Conservation (phyloP, 2,888 invertebrate species). For the Orthonevra nobilis region DNA sequence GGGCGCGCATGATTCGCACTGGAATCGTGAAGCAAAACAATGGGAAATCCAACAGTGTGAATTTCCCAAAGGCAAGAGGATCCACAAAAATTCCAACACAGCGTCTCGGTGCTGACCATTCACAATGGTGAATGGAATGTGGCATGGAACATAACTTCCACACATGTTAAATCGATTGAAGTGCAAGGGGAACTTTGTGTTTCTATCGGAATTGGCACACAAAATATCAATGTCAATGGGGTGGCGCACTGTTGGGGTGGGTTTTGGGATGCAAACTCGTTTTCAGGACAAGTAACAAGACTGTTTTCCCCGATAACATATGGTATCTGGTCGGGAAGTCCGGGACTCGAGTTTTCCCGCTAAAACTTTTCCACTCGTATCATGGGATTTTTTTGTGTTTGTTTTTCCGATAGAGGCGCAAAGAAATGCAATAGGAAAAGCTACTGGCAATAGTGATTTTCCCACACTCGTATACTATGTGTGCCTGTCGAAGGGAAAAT, state of each 20-base stretch:
- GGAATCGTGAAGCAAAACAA: constrained; percentile 7
- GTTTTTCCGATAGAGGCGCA: too few relatives aligned
- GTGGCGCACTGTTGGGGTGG: constrained; percentile 25
- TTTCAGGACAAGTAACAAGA: not conserved
- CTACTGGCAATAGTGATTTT: constrained; percentile 5
- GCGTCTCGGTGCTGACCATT: constrained; percentile 54
- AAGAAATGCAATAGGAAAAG: not conserved
- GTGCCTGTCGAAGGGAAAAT: constrained; percentile 46
- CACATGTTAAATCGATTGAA: constrained; percentile 53
- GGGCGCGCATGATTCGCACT: constrained; percentile 40
- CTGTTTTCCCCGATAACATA: constrained; percentile 30
- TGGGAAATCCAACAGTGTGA: constrained; percentile 34
- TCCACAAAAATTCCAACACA: too few relatives aligned
- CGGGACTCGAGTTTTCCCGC: constrained; percentile 36
- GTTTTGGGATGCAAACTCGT: constrained; percentile 16
- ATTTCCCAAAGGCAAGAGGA: constrained; percentile 7
- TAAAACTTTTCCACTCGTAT: constrained; percentile 5
- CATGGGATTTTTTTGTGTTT: not conserved
- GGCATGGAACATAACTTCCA: constrained; percentile 46
- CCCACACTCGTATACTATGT: constrained; percentile 19
- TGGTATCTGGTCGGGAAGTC: constrained; percentile 34
- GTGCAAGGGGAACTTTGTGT: constrained; percentile 20
- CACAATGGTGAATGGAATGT: constrained; percentile 54
- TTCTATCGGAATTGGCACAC: constrained; percentile 54
- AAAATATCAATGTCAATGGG: constrained; percentile 65